Base-by-base conservation (phyloP, 2,113 vertebrate species). In the Polyodon spathula region DNA sequence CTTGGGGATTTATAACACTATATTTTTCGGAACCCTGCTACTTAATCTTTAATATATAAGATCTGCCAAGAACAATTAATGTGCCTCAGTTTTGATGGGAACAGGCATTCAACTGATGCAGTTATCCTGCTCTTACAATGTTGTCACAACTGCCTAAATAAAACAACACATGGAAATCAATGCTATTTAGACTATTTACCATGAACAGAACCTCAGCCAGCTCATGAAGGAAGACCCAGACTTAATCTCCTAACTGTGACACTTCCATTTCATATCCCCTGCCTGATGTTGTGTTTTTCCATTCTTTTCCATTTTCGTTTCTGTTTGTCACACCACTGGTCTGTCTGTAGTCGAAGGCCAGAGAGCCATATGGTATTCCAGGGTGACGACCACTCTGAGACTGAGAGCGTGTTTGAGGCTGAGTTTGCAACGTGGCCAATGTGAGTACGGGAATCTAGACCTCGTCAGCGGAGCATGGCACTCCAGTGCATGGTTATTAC, bases 331-430 rank as follows among this genome's bases (percentile, higher is more conserved):
- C 48, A 12, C 12, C 48, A 50, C 12, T 50, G 48, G 8, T 50
- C 48, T 14, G 5, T 50, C 48, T 3, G 48, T 50, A 50, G 48
- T 50, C 12, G 43, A 12, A 44, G 12, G 12, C 43, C 5, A 27
- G 27, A 27, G 27, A 27, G 27, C 27, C 27, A 27, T 27, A 27
- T 27, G 2, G 27, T 3, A 3, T 14, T 27, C 2, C 44, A 46
- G 52, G 39, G 60, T 68, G 63, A 53, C 61, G 61, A 65, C 44
- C 44, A 46, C 2, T 46, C 44, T 10, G 56, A 68, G 52, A 58
- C 63, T 61, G 63, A 62, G 56, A 56, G 52, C 73, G 55, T 44
- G 11, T 65, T 70, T 73, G 68, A 68, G 37, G 52, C 65, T 63
- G 66, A 67, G 4, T 64, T 68, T 74, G 69, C 66, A 67, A 44